Base-by-base conservation (phyloP, 2,797 vertebrate species). In the Rhynchonycteris naso region DNA sequence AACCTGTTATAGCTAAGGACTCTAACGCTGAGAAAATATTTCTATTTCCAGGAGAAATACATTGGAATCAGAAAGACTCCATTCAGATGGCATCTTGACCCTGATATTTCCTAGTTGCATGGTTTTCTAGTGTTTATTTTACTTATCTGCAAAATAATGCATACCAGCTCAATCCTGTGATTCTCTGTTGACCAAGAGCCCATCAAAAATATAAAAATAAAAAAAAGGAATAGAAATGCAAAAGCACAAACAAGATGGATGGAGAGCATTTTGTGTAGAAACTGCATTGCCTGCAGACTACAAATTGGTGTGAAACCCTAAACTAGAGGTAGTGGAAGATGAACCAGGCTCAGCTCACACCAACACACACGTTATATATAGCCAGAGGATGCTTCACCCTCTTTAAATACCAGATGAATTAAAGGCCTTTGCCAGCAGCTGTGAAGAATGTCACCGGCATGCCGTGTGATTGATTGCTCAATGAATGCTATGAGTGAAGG, bases 341-440 rank as follows among this genome's bases (percentile, higher is more conserved):
- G 97, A 98, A 96, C 97, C 93, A 96, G 93, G 97, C 98, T 98
- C 98, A 98, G 96, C 97, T 98, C 98, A 98, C 98, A 98, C 97
- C 98, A 98, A 98, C 97, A 98, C 98, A 98, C 97, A 98, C 97
- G 98, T 98, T 95, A 98, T 93, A 98, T 95, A 98, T 93, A 98
- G 98, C 98, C 97, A 93, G 86, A 95, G 97, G 98, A 98, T 91
- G 93, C 97, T 97, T 98, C 98, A 98, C 97, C 96, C 97, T 97
- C 97, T 97, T 97, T 98, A 98, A 98, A 98, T 98, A 98, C 97
- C 98, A 98, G 98, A 98, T 98, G 98, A 98, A 98, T 98, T 98
- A 98, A 98, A 98, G 98, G 98, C 98, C 92, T 89, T 95, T 97
- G 98, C 98, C 97, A 97, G 98, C 72, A 98, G 98, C 98, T 98